phyloP scores from a whole-genome alignment of 92 coral and sea anemone species.

The Porites divaricata region DNA sequence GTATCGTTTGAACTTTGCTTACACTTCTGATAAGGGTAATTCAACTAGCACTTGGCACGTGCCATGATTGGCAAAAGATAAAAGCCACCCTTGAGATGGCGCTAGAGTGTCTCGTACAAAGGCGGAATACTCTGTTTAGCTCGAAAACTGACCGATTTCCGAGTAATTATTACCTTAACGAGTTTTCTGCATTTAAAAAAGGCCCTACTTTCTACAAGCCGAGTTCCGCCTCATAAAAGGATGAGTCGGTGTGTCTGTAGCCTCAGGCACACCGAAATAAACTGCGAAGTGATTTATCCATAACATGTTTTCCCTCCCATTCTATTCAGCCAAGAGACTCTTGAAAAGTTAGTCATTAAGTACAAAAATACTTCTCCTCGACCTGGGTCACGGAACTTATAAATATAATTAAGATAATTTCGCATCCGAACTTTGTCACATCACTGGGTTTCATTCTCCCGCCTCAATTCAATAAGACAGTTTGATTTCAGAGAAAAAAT shows the following conservation, averaged over 20 bases:
- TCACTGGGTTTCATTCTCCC: not conserved
- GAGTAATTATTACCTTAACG: slow-evolving; percentile 48
- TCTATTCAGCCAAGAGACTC: slow-evolving; percentile 20
- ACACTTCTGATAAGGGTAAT: slow-evolving; percentile 70
- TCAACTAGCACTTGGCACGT: slow-evolving; percentile 58
- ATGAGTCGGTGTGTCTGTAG: slow-evolving; percentile 32
- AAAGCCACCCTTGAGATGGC: slow-evolving; percentile 60
- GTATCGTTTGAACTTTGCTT: slow-evolving; percentile 79
- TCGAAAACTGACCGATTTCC: slow-evolving; percentile 54
- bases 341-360: slow-evolving; percentile 19
- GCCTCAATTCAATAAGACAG: not conserved
- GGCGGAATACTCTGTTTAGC: slow-evolving; percentile 34
- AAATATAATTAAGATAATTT: slow-evolving; percentile 10
- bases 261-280: not conserved
- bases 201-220: not conserved
- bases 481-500: not conserved
- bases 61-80: slow-evolving; percentile 53
- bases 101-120: slow-evolving; percentile 67
- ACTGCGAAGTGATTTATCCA: not conserved
- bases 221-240: slow-evolving; percentile 31
- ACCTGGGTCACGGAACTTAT: slow-evolving; percentile 4
- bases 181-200: slow-evolving; percentile 24
- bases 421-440: not conserved
- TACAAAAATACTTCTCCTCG: not conserved
- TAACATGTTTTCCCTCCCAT: slow-evolving; percentile 18